phyloP scores from a whole-genome alignment of 2,797 vertebrate species.

The Synanceia verrucosa region DNA sequence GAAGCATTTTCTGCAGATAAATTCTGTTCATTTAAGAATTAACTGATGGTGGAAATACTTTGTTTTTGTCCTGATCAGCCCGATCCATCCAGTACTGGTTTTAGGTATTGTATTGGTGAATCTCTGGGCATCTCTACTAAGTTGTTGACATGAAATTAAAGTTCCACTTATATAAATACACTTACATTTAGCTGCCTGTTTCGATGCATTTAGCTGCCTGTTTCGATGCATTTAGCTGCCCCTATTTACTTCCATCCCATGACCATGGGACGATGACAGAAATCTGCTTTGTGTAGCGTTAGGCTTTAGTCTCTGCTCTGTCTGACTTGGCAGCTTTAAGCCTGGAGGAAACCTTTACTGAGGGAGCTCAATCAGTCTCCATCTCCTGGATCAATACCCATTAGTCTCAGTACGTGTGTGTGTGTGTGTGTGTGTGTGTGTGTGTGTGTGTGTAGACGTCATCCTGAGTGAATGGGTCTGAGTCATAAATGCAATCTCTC shows the following conservation, averaged over 20 bases:
- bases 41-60: not conserved
- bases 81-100: too few relatives aligned
- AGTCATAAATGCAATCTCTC: constrained; percentile 71
- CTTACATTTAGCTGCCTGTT: too few relatives aligned
- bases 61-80: not conserved
- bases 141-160: too few relatives aligned
- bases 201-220: too few relatives aligned
- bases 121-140: too few relatives aligned
- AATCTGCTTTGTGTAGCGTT: constrained; percentile 53
- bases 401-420: constrained; percentile 59
- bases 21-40: not conserved
- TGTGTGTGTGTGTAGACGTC: constrained; percentile 39
- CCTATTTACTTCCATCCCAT: constrained; percentile 26
- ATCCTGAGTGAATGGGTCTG: constrained; percentile 68
- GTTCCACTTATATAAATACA: too few relatives aligned
- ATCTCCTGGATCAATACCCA: constrained; percentile 80
- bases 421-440: constrained; percentile 8
- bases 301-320: constrained; percentile 54
- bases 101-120: too few relatives aligned
- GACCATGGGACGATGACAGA: constrained; percentile 35
- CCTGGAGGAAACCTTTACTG: constrained; percentile 68
- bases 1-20: not conserved
- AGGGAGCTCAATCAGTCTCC: constrained; percentile 73
- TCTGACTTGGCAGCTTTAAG: constrained; percentile 73
- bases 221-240: too few relatives aligned